These are phyloP conservation scores for Gallinago nigripennis DNA, from an alignment of 2,797 vertebrate species.

Conservation along the genomic window DNA sequence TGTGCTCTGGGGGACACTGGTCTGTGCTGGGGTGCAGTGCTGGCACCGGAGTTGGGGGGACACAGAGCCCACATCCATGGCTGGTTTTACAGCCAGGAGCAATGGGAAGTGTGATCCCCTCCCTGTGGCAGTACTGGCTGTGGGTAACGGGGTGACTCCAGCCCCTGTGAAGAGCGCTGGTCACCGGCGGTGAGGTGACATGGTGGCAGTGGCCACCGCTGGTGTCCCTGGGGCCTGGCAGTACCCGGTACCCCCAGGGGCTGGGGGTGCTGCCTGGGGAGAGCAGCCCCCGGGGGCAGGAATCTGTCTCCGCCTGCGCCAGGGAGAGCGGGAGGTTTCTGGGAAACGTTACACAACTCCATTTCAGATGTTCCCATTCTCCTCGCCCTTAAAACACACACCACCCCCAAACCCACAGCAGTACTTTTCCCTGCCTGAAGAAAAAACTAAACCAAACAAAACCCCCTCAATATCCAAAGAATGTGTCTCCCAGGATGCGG, in stretches of 20 bases:
- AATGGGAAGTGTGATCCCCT: neutral
- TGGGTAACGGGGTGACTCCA: neutral
- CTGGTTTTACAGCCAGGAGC: no score
- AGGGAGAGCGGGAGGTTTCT: neutral
- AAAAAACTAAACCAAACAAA: neutral
- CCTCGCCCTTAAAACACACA: neutral
- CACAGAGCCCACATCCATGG: fast-evolving
- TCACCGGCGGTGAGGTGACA: neutral
- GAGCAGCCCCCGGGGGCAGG: neutral
- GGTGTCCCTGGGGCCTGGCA: fast-evolving
- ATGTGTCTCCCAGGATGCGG: neutral
- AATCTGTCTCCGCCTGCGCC: neutral
- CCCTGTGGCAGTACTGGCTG: neutral
- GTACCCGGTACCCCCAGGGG: neutral
- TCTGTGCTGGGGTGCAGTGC: neutral
- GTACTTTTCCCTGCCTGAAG: neutral
- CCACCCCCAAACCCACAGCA: neutral
- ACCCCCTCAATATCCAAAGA: fast-evolving
- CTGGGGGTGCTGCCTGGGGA: neutral
- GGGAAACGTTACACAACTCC: fast-evolving
- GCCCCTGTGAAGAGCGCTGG: neutral
- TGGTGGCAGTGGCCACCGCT: fast-evolving
- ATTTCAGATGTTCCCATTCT: neutral
- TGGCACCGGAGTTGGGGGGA: neutral
- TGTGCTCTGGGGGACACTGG: fast-evolving